Evolutionary conservation across 2,797 vertebrate genomes (phyloP).

Genomic region (Philypnodon macrostomus): DNA sequence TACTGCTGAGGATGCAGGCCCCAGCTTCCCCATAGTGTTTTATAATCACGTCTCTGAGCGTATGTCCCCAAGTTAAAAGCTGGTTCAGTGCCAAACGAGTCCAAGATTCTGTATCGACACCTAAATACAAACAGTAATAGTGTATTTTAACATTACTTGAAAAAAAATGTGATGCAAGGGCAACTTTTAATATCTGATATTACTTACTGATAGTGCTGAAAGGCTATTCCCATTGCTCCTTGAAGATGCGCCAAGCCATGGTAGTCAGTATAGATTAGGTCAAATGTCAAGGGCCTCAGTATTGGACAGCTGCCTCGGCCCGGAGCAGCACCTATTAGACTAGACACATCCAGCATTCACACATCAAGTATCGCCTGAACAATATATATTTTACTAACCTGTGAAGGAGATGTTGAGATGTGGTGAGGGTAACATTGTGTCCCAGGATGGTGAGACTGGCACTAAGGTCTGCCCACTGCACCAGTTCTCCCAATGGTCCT

Average conservation of each 20-base stretch:
- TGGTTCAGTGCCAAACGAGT: slow-evolving; percentile 78
- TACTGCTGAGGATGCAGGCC: slow-evolving; percentile 73
- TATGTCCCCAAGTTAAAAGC: slow-evolving; percentile 73
- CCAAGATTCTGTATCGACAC: slow-evolving; percentile 75
- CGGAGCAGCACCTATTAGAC: slow-evolving; percentile 71
- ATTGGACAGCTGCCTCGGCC: slow-evolving; percentile 74
- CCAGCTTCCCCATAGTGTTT: slow-evolving; percentile 78
- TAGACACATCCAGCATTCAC: slow-evolving; percentile 31
- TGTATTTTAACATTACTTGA: neutral
- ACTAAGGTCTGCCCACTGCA: slow-evolving; percentile 76
- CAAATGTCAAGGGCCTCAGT: slow-evolving; percentile 68
- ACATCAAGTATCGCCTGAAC: no score
- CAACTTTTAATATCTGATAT: no score
- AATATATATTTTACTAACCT: no score
- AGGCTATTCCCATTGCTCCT: slow-evolving; percentile 73
- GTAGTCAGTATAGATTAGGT: slow-evolving; percentile 78
- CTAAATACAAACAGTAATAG: slow-evolving; percentile 40
- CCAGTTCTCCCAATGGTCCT: slow-evolving; percentile 75
- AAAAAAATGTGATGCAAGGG: neutral
- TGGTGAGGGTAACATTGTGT: slow-evolving; percentile 68
- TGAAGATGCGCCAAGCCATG: slow-evolving; percentile 72
- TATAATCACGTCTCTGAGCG: slow-evolving; percentile 60
- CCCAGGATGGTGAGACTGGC: slow-evolving; percentile 71
- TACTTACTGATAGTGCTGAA: slow-evolving; percentile 73
- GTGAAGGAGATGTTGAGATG: slow-evolving; percentile 64